Evolutionary conservation across 2,888 invertebrate genomes (phyloP).

Genomic region (Zaprionus obscuricornis): DNA sequence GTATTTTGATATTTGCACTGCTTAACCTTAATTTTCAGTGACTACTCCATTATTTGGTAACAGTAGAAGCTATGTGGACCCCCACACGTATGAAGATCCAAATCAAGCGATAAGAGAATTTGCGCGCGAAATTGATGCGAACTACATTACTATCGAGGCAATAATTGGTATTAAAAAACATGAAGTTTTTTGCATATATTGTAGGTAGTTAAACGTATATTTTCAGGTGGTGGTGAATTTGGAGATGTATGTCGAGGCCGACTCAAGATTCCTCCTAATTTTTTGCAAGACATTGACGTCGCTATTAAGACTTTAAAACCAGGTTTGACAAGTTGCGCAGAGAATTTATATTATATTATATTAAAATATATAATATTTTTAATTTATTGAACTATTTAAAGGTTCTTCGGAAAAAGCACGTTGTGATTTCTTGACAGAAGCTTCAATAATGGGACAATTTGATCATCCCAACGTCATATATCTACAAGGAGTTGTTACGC

Average conservation of each 20-base stretch:
- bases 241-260: conserved; percentile 99
- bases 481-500: conserved; percentile 97
- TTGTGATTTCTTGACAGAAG: conserved; percentile 99
- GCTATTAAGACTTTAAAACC: conserved; percentile 98
- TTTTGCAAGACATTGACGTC: conserved; percentile 93
- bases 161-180: conserved; percentile 90
- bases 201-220: neutral
- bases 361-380: neutral
- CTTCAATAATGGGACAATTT: conserved; percentile 99
- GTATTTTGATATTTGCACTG: conserved; percentile 11
- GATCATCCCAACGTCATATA: conserved; percentile 99
- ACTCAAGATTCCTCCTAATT: conserved; percentile 91
- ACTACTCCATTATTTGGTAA: conserved; percentile 97
- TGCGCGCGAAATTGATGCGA: conserved; percentile 98
- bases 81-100: conserved; percentile 99
- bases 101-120: conserved; percentile 99
- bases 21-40: conserved; percentile 85
- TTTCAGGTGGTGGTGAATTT: conserved; percentile 95
- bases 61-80: conserved; percentile 97
- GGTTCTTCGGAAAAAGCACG: conserved; percentile 96
- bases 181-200: neutral
- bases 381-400: conserved; percentile 36
- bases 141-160: conserved; percentile 98
- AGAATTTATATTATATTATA: too few species aligned
- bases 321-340: too few species aligned